Evolutionary conservation across 2,797 vertebrate genomes (phyloP), one percentile per base, ranked within the genome.

Genomic region (Sitta carolinensis): DNA sequence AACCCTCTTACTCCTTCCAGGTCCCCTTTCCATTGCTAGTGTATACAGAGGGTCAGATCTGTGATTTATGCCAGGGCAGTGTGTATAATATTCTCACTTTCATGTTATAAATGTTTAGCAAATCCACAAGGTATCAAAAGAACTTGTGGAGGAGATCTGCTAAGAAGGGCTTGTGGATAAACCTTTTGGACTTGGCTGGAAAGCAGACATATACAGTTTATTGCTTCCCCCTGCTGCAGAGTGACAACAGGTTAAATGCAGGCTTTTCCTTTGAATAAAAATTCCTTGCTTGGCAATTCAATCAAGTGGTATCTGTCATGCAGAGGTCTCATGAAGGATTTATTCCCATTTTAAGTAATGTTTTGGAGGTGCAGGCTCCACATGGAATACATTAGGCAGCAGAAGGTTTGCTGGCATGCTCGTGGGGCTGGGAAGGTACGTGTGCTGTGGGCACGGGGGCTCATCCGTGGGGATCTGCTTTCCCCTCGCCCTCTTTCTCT

Each of bases 271-370:
- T 90, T 85, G 94, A 97, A 94, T 93, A 90, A 95, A 95, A 95
- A 68, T 66, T 93, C 92, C 93, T 76, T 5, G 2, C 94, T 96
- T 94, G 88, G 95, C 91, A 94, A 67, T 90, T 95, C 87, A 64
- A 19, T 94, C 95, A 79, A 95, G 94, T 70, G 89, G 79, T 90
- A 89, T 88, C 91, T 69, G 91, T 91, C 93, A 87, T 32, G 84
- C 29, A 7, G 79, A 89, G 87, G 85, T 26, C 54, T 82, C 5
- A 3, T 89, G 94, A 96, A 97, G 89, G 96, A 95, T 95, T 97
- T 94, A 96, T 98, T 97, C 88, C 97, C 97, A 97, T 98, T 97
- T 98, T 97, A 97, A 98, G 96, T 97, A 97, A 97, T 97, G 96
- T 97, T 96, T 97, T 3, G 7, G 75, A 94, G 86, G 95, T 91